Base-by-base conservation (phyloP, 2,797 vertebrate species). In the Chloroceryle inda region DNA sequence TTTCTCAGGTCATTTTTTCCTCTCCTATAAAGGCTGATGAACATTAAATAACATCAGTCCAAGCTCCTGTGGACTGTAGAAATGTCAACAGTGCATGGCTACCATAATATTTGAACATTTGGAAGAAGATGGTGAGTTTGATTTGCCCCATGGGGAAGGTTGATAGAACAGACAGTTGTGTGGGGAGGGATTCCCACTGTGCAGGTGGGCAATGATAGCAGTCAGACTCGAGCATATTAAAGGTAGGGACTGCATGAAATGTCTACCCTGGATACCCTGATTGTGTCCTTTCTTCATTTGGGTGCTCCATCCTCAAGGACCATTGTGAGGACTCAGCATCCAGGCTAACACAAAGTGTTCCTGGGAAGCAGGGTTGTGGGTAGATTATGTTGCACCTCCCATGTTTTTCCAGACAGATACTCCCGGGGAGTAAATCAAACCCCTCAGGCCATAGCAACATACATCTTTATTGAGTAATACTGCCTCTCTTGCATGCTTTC, bases 181-280 rank as follows among this genome's bases (percentile, higher is more conserved):
- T 71, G 64, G 74, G 62, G 29, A 71, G 10, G 29, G 13, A 47
- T 27, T 21, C 24, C 6, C 53, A 26, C 49, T 0, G 0, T 16
- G 55, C 22, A 33, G 33, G 12, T 37, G 47, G 63, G 31, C 55
- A 63, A 0, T 50, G 67, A 9, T 66, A 42, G 10, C 24, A 68
- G 33, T 35, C 33, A 64, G 63, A 50, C n/a, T 63, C 22, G 6
- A 2, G 38, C 47, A 58, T 3, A 0, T 40, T 11, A 12, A 49
- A 27, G 66, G 11, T 8, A 29, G 42, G n/a, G 45, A 42, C 58
- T 62, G 50, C 17, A 11, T 37, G 40, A 27, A 58, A n/a, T 17
- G 14, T 13, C 12, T 27, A 4, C 69, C 35, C 78, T 68, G 56
- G 37, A 18, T 53, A 27, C 10, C 44, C 16, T 71, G 31, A 12